Conservation (phyloP, 2,797 vertebrate species). For the Labroides dimidiatus region DNA sequence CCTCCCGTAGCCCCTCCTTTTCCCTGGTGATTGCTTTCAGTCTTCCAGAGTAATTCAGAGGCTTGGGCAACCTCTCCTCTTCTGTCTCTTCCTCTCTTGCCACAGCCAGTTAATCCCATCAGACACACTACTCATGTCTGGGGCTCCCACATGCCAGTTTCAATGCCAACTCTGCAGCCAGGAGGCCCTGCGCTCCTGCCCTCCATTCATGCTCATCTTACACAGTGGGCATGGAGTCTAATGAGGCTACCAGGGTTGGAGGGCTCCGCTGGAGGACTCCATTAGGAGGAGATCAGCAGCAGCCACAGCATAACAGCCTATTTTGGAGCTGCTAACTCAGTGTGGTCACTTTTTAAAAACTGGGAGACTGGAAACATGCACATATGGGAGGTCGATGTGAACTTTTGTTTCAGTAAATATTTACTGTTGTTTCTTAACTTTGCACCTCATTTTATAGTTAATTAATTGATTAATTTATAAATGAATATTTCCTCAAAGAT, state of each 20-base stretch:
- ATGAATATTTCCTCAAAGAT: too few species aligned
- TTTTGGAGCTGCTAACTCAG: constrained; percentile 31
- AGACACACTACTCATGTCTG: constrained; percentile 77
- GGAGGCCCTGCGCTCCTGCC: constrained; percentile 63
- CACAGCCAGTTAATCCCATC: constrained; percentile 80
- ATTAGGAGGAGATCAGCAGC: constrained; percentile 70
- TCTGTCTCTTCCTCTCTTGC: constrained; percentile 65
- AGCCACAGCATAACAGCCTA: constrained; percentile 43
- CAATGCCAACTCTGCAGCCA: constrained; percentile 71
- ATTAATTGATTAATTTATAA: too few species aligned
- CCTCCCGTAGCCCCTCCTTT: constrained; percentile 23
- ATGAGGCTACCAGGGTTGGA: constrained; percentile 73
- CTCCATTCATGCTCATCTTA: constrained; percentile 68
- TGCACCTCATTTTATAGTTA: too few species aligned
- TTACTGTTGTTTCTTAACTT: too few species aligned
- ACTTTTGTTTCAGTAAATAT: neutral
- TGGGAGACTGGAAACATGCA: neutral
- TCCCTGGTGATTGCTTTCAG: constrained; percentile 63
- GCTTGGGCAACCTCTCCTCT: constrained; percentile 62
- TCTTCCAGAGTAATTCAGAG: constrained; percentile 72
- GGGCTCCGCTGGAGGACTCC: constrained; percentile 67
- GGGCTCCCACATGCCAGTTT: constrained; percentile 73
- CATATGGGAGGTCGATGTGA: neutral
- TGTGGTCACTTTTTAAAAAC: constrained; percentile 47
- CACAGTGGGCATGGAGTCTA: constrained; percentile 68